Percentiles rank a stretch among this genome's conserved stretches.
Conservation (phyloP, 2,888 invertebrate species). For the Cylloceria caligata region DNA sequence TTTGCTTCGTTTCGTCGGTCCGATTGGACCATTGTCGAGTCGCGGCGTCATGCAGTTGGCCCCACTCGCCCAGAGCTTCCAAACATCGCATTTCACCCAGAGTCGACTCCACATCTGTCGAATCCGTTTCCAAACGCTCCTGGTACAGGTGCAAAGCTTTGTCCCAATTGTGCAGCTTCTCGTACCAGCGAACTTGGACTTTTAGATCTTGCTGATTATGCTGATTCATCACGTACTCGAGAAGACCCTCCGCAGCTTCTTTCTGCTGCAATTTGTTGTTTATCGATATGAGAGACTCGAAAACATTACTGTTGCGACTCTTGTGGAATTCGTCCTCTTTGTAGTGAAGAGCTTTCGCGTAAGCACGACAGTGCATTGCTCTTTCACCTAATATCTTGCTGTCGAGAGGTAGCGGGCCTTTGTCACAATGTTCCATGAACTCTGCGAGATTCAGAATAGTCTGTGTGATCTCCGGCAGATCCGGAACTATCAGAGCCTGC, state of each 20-base stretch:
- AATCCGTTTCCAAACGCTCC: slow-evolving; percentile 89
- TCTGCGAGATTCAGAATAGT: slow-evolving; percentile 98
- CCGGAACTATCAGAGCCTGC: slow-evolving; percentile 95
- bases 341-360: slow-evolving; percentile 94
- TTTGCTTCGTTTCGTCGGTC: slow-evolving; percentile 86
- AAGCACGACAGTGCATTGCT: slow-evolving; percentile 96
- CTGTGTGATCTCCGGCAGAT: slow-evolving; percentile 98
- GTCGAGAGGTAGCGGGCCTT: slow-evolving; percentile 96
- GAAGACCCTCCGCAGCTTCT: slow-evolving; percentile 97
- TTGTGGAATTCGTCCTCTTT: slow-evolving; percentile 97
- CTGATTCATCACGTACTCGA: slow-evolving; percentile 95
- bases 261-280: slow-evolving; percentile 99
- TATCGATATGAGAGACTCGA: slow-evolving; percentile 97
- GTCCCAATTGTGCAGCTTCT: slow-evolving; percentile 99
- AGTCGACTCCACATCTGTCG: slow-evolving; percentile 91
- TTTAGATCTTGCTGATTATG: slow-evolving; percentile 86
- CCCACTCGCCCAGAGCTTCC: slow-evolving; percentile 99
- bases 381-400: slow-evolving; percentile 94
- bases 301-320: slow-evolving; percentile 93
- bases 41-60: slow-evolving; percentile 92
- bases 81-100: slow-evolving; percentile 97
- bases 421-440: slow-evolving; percentile 99
- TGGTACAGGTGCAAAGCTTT: slow-evolving; percentile 96
- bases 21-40: slow-evolving; percentile 92
- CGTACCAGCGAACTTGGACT: slow-evolving; percentile 97